These are phyloP conservation scores for Lottia scabra DNA, from an alignment of 2,888 invertebrate species.

Conservation along the genomic window DNA sequence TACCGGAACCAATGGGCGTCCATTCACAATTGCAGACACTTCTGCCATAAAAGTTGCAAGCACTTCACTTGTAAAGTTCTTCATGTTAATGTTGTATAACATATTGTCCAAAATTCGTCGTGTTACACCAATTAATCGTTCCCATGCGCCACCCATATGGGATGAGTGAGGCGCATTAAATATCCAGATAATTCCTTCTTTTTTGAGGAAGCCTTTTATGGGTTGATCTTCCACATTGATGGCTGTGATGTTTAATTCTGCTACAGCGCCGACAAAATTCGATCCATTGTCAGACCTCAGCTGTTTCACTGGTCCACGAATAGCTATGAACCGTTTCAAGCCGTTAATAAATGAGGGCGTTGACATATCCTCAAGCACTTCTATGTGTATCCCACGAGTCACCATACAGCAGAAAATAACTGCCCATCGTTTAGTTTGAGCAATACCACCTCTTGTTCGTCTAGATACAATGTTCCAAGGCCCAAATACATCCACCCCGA, in stretches of 20 bases:
- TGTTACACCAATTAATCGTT: conserved; percentile 29
- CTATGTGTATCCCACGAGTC: too few species aligned
- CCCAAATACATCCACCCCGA: conserved; percentile 16
- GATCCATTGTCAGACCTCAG: conserved; percentile 14
- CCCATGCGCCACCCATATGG: too few species aligned
- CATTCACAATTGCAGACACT: conserved; percentile 28
- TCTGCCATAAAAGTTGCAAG: conserved; percentile 31
- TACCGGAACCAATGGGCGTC: too few species aligned
- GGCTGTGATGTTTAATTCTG: not conserved
- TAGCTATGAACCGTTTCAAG: not conserved
- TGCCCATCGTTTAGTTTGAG: conserved; percentile 9
- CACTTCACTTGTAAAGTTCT: conserved; percentile 28
- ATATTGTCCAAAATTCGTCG: conserved; percentile 32
- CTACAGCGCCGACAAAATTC: conserved; percentile 10
- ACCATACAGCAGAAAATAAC: conserved; percentile 11
- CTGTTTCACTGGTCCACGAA: conserved; percentile 2
- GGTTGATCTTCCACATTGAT: too few species aligned
- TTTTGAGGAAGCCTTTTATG: too few species aligned
- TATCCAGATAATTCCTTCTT: conserved; percentile 26
- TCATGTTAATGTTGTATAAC: conserved; percentile 7
- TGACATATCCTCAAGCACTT: conserved; percentile 4
- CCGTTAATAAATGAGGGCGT: conserved; percentile 6
- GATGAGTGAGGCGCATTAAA: too few species aligned
- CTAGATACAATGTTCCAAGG: too few species aligned
- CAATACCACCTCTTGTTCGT: not conserved